Evolutionary conservation across 2,888 invertebrate genomes (phyloP).

Genomic region (Oithona nana): DNA sequence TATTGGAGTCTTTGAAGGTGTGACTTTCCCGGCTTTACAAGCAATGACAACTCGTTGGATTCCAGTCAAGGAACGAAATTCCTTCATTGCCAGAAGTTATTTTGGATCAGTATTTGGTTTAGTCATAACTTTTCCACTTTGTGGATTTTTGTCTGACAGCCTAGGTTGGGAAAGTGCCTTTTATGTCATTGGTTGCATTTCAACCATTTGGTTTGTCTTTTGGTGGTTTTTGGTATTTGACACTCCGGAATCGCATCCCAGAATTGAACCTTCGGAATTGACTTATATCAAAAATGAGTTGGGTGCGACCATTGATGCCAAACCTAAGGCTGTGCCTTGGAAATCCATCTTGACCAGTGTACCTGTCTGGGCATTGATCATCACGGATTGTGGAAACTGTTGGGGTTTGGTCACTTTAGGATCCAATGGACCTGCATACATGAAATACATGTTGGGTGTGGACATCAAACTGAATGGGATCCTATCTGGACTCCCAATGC

Average conservation of each 20-base stretch:
- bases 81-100: conserved; percentile 48
- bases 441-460: conserved; percentile 20
- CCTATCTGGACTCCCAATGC: conserved; percentile 23
- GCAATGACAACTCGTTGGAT: conserved; percentile 87
- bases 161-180: neutral
- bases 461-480: conserved; percentile 22
- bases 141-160: neutral
- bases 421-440: conserved; percentile 22
- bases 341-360: conserved; percentile 19
- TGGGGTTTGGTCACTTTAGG: conserved; percentile 21
- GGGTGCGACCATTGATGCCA: neutral
- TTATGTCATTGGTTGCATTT: conserved; percentile 28
- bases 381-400: conserved; percentile 22
- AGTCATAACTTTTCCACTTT: neutral
- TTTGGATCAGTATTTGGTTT: conserved; percentile 16
- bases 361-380: conserved; percentile 21
- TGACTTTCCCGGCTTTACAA: conserved; percentile 82
- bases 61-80: conserved; percentile 76
- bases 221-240: conserved; percentile 19
- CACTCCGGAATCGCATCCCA: conserved; percentile 19
- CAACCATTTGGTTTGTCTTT: conserved; percentile 27
- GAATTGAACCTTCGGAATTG: conserved; percentile 17
- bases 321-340: conserved; percentile 21
- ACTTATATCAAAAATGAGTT: conserved; percentile 24
- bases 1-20: conserved; percentile 37